A percentile compares a stretch with the other conserved stretches of the same genome.
Evolutionary conservation across 1,140 invertebrate species (phyloP).

Genomic region (Microplitis demolitor): DNA sequence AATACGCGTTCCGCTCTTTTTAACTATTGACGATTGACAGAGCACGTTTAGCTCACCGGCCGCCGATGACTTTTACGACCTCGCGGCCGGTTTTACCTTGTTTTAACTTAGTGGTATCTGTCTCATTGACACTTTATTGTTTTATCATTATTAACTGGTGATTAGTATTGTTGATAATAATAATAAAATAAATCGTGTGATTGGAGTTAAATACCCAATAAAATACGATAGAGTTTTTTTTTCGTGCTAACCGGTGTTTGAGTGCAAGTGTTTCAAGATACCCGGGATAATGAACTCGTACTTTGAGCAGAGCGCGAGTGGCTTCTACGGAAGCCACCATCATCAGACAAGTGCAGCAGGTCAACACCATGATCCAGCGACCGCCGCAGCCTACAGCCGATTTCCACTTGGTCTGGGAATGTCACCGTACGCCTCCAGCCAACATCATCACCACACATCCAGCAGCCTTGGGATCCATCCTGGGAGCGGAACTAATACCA

Average conservation of each 20-base stretch:
- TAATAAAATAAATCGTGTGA: too few species aligned
- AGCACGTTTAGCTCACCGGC: slow-evolving; percentile 35
- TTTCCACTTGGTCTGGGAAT: slow-evolving; percentile 84
- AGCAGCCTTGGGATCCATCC: slow-evolving; percentile 57
- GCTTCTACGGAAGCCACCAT: slow-evolving; percentile 89
- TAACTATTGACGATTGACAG: slow-evolving; percentile 49
- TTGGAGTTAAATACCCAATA: not conserved
- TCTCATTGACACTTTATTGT: not conserved
- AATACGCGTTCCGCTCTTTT: slow-evolving; percentile 42
- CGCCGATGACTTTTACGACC: slow-evolving; percentile 55
- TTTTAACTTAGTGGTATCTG: not conserved
- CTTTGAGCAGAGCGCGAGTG: slow-evolving; percentile 82
- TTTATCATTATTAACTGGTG: not conserved
- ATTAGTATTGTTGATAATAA: not conserved
- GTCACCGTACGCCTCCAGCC: slow-evolving; percentile 77
- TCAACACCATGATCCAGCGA: slow-evolving; percentile 70
- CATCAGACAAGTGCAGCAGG: slow-evolving; percentile 75
- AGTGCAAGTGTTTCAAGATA: slow-evolving; percentile 49
- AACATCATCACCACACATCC: slow-evolving; percentile 79
- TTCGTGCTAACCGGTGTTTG: slow-evolving; percentile 42
- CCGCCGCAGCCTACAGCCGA: slow-evolving; percentile 75
- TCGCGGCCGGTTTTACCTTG: slow-evolving; percentile 19
- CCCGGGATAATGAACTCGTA: slow-evolving; percentile 85
- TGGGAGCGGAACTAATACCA: slow-evolving; percentile 70
- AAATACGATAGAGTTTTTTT: slow-evolving; percentile 27